phyloP scores from a whole-genome alignment of 2,888 invertebrate genomes.

The Corythucha ciliata region DNA sequence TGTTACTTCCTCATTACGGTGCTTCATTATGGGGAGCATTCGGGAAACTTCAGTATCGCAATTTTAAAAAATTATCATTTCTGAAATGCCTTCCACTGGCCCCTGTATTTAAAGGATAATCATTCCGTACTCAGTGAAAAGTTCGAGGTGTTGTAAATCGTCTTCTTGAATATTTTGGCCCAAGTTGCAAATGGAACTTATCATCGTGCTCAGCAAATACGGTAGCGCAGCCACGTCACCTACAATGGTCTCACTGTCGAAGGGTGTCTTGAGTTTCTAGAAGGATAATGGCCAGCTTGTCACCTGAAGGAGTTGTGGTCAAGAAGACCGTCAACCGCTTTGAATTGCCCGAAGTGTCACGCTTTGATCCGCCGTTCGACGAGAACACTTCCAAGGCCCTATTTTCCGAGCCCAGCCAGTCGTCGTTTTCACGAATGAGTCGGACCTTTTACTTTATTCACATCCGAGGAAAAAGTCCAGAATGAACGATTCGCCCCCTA shows the following conservation, averaged over 20 bases:
- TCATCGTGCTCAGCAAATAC: conserved; percentile 97
- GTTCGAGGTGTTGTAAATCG: conserved; percentile 88
- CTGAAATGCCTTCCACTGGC: too few species aligned
- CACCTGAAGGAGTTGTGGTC: conserved; percentile 59
- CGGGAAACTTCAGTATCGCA: too few species aligned
- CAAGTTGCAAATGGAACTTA: conserved; percentile 92
- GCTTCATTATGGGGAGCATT: too few species aligned
- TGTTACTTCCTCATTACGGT: too few species aligned
- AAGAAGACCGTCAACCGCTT: conserved; percentile 93
- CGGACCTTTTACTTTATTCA: conserved; percentile 69
- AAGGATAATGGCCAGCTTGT: conserved; percentile 77
- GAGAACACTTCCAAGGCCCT: conserved; percentile 82
- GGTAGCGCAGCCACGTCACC: conserved; percentile 94
- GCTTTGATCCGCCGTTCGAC: conserved; percentile 92
- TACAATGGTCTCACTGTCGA: conserved; percentile 95
- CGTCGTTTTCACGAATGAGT: conserved; percentile 37
- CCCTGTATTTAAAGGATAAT: too few species aligned
- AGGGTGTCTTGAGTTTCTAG: conserved; percentile 94
- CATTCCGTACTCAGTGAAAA: conserved; percentile 97
- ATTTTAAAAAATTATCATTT: too few species aligned
- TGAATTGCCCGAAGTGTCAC: conserved; percentile 92
- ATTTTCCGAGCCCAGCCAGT: conserved; percentile 79
- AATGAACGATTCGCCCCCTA: conserved; percentile 96
- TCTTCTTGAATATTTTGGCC: conserved; percentile 97
- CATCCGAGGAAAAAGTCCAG: conserved; percentile 94